Conservation (phyloP, 2,888 invertebrate species). For the Protonemura montana region DNA sequence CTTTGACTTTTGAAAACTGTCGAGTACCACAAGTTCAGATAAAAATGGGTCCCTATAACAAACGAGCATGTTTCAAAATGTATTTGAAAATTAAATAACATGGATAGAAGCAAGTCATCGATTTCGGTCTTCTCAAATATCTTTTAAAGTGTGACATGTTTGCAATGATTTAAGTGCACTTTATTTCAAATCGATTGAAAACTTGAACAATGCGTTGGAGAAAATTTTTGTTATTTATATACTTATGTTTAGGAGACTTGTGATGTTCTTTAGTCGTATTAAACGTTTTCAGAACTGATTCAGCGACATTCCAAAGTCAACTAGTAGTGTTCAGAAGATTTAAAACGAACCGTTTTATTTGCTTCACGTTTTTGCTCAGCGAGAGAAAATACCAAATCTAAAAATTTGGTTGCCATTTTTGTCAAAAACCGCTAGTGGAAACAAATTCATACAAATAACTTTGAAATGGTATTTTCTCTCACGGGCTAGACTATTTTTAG, state of each 20-base stretch:
- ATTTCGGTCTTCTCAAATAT: background rate
- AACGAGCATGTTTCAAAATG: background rate
- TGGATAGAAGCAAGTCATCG: background rate
- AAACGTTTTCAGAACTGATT: background rate
- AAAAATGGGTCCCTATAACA: background rate
- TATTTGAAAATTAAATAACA: too few relatives aligned
- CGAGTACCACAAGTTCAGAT: background rate
- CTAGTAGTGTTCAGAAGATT: background rate
- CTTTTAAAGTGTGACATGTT: background rate
- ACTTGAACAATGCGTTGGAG: too few relatives aligned
- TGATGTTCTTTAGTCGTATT: background rate
- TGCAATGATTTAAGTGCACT: background rate
- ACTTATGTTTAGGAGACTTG: background rate
- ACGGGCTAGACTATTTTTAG: too few relatives aligned
- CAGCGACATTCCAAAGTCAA: slow-evolving; percentile 38
- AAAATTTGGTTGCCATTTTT: too few relatives aligned
- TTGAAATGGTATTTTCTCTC: too few relatives aligned
- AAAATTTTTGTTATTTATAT: too few relatives aligned
- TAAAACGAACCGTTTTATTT: slow-evolving; percentile 18
- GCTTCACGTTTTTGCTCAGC: background rate
- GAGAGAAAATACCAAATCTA: too few relatives aligned
- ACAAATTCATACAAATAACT: too few relatives aligned
- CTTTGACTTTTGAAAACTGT: background rate
- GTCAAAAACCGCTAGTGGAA: too few relatives aligned
- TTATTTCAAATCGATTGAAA: too few relatives aligned